These are phyloP conservation scores for Nipponia nippon DNA, from an alignment of 2,113 vertebrate species.

Conservation along the genomic window DNA sequence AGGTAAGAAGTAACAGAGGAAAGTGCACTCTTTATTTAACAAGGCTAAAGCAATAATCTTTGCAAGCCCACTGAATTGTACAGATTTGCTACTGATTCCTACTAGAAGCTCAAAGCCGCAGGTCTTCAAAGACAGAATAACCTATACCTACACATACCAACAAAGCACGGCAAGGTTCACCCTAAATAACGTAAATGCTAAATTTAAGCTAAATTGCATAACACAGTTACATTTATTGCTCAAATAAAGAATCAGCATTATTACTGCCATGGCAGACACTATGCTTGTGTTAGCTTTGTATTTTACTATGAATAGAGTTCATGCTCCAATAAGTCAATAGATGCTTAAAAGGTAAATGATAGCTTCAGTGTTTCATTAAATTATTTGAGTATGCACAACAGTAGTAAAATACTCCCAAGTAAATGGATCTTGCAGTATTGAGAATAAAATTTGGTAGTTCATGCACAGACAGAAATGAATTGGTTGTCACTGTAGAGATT, in stretches of 20 bases:
- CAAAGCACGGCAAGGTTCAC: background rate
- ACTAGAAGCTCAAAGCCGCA: background rate
- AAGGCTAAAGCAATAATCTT: background rate
- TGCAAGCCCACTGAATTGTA: background rate
- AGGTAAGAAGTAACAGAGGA: background rate
- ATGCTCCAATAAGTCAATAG: background rate
- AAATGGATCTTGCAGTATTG: background rate
- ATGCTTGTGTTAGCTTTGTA: background rate
- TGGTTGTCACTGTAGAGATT: background rate
- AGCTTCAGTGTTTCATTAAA: background rate
- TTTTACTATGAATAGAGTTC: background rate
- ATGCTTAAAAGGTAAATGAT: background rate
- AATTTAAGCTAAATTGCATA: background rate
- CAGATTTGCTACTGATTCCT: background rate
- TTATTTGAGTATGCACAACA: background rate
- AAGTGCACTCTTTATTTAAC: background rate
- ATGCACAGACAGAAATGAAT: accelerated
- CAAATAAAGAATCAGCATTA: background rate
- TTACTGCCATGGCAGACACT: background rate
- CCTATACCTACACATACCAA: background rate
- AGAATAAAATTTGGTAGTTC: background rate
- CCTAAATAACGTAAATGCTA: background rate
- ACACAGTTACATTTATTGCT: background rate
- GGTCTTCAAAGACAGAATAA: background rate
- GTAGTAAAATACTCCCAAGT: background rate